A percentile compares a stretch with the other conserved stretches of the same genome.
phyloP scores from a whole-genome alignment of 2,797 vertebrate species.

The Telmatherina bonti region DNA sequence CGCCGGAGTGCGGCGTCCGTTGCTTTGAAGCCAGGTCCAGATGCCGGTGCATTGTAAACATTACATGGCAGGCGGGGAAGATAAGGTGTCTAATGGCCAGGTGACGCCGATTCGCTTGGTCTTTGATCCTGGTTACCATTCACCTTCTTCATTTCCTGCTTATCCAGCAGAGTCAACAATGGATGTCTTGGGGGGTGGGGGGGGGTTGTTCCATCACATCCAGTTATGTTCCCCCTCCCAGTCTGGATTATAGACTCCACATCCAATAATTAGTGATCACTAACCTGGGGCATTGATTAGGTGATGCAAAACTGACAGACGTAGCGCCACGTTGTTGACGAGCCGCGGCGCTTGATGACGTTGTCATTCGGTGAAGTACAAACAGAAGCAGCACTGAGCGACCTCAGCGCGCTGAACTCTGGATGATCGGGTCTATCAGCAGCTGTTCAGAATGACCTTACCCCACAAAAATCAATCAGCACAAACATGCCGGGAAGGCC shows the following conservation, averaged over 20 bases:
- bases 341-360: conserved; percentile 64
- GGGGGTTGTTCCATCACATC: background rate
- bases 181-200: background rate
- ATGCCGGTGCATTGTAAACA: conserved; percentile 70
- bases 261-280: conserved; percentile 2
- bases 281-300: conserved; percentile 42
- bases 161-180: background rate
- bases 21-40: conserved; percentile 68
- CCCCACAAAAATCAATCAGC: conserved; percentile 80
- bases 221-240: background rate
- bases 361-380: conserved; percentile 68
- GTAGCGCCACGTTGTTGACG: conserved; percentile 67
- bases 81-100: conserved; percentile 30
- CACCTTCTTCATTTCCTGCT: background rate
- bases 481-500: conserved; percentile 63
- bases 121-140: conserved; percentile 17
- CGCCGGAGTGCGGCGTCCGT: conserved; percentile 23
- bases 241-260: background rate
- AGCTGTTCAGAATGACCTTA: conserved; percentile 78
- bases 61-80: conserved; percentile 35
- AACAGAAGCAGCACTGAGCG: conserved; percentile 64
- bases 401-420: conserved; percentile 74
- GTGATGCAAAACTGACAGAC: conserved; percentile 36
- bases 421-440: conserved; percentile 72
- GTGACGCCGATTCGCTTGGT: conserved; percentile 19